Base-by-base conservation (phyloP, 2,888 invertebrate species). In the Lissocephala sabroskyi region DNA sequence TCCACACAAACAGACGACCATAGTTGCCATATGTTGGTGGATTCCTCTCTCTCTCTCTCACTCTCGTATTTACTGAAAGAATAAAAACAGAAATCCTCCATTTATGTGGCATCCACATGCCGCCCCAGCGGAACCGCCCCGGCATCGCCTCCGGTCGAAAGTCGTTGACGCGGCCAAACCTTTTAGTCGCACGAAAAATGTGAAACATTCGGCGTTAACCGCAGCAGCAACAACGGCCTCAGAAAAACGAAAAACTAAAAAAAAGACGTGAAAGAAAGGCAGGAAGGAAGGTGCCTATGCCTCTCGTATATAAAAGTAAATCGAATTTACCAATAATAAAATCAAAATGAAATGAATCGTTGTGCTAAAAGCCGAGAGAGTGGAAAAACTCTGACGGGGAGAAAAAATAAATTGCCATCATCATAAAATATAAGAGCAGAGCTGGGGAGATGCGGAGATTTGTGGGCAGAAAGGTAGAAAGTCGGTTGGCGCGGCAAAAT, bases 101-200 rank as follows among this genome's bases (percentile, higher is more conserved):
- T 46, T 35, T n/a, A n/a, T n/a, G n/a, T n/a, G n/a, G n/a, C n/a
- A n/a, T n/a, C n/a, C n/a, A n/a, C n/a, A n/a, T n/a, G n/a, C n/a
- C n/a, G n/a, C n/a, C n/a, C n/a, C n/a, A n/a, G n/a, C n/a, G n/a
- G n/a, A n/a, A n/a, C n/a, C n/a, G n/a, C n/a, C n/a, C n/a, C n/a
- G n/a, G n/a, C n/a, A n/a, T n/a, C n/a, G n/a, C n/a, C n/a, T n/a
- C n/a, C n/a, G n/a, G n/a, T n/a, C n/a, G n/a, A n/a, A n/a, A n/a
- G 41, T 33, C 43, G 43, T 39, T 35, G 32, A 45, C 49, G 46
- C 58, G 62, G 42, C 51, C 39, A 54, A 58, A 48, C 63, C 74
- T 70, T 74, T 70, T 68, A 74, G 75, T 70, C 78, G 71, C 78
- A 71, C 77, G 71, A 71, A 77, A 77, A 77, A 71, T 71, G 75